A percentile compares a stretch with the other conserved stretches of the same genome.
Conservation (phyloP, 2,888 invertebrate species). For the Agrotis puta region DNA sequence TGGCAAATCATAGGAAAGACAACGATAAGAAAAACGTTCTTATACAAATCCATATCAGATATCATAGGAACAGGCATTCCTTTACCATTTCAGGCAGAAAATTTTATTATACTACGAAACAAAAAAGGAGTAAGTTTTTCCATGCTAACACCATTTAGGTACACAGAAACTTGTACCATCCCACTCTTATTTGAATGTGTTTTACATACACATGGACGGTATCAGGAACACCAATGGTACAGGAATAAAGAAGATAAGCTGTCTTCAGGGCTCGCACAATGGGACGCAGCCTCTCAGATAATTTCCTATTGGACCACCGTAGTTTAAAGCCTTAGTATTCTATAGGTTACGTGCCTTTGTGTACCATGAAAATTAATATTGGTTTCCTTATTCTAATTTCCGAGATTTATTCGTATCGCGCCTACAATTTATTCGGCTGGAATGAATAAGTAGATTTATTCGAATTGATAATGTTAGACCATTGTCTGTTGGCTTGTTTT, state of each 20-base stretch:
- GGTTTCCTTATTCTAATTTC: slow-evolving; percentile 78
- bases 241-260: slow-evolving; percentile 81
- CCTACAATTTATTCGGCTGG: slow-evolving; percentile 63
- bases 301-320: slow-evolving; percentile 76
- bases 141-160: slow-evolving; percentile 40
- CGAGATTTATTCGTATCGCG: slow-evolving; percentile 68
- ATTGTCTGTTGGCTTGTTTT: slow-evolving; percentile 57
- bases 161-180: slow-evolving; percentile 62
- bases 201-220: slow-evolving; percentile 82
- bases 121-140: slow-evolving; percentile 45
- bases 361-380: slow-evolving; percentile 81
- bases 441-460: slow-evolving; percentile 64
- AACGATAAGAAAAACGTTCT: slow-evolving; percentile 13
- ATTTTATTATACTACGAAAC: slow-evolving; percentile 21
- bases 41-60: slow-evolving; percentile 29
- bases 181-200: slow-evolving; percentile 81
- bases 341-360: slow-evolving; percentile 68
- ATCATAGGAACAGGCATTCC: slow-evolving; percentile 42
- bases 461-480: slow-evolving; percentile 60
- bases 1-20: slow-evolving; percentile 4
- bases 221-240: slow-evolving; percentile 72
- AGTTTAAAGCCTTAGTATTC: slow-evolving; percentile 78
- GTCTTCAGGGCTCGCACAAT: slow-evolving; percentile 73
- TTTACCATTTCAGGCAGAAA: slow-evolving; percentile 17
- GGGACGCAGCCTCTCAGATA: slow-evolving; percentile 73